phyloP scores from a whole-genome alignment of 1,140 invertebrate species.

The Steinernema feltiae region DNA sequence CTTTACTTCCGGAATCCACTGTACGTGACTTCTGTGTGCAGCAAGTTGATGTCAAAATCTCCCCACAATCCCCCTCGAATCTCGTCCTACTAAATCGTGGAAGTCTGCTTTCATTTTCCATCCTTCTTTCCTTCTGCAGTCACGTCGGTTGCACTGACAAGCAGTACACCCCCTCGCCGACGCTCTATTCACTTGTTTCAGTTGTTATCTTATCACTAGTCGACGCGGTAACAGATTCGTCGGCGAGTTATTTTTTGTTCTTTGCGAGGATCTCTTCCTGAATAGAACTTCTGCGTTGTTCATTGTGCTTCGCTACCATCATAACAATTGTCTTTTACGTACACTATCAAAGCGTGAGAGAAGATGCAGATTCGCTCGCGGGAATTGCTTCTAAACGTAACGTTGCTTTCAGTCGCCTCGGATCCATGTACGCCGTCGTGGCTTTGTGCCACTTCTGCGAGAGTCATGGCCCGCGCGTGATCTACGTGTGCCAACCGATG shows the following conservation, averaged over 20 bases:
- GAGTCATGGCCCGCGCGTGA: conserved; percentile 35
- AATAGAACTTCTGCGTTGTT: too few species aligned
- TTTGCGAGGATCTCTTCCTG: not conserved
- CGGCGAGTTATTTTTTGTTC: not conserved
- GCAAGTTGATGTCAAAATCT: too few species aligned
- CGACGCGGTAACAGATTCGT: not conserved
- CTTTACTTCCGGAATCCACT: conserved; percentile 1
- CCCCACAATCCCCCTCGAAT: too few species aligned
- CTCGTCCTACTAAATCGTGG: too few species aligned
- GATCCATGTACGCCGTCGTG: conserved; percentile 33
- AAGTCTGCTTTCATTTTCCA: too few species aligned
- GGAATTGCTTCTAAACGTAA: not conserved
- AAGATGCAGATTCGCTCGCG: too few species aligned
- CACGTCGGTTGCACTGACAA: not conserved
- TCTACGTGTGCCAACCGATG: conserved; percentile 33
- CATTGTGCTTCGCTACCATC: too few species aligned
- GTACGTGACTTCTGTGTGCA: not conserved
- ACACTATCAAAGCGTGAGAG: too few species aligned
- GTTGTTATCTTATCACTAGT: not conserved
- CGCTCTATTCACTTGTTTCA: not conserved
- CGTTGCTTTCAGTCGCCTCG: not conserved
- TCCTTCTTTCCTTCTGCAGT: not conserved
- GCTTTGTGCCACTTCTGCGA: conserved; percentile 42
- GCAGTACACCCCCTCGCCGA: too few species aligned
- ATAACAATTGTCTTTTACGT: too few species aligned